Evolutionary conservation across 2,888 invertebrate species (phyloP).

Genomic region (Acanthosepion pharaonis): DNA sequence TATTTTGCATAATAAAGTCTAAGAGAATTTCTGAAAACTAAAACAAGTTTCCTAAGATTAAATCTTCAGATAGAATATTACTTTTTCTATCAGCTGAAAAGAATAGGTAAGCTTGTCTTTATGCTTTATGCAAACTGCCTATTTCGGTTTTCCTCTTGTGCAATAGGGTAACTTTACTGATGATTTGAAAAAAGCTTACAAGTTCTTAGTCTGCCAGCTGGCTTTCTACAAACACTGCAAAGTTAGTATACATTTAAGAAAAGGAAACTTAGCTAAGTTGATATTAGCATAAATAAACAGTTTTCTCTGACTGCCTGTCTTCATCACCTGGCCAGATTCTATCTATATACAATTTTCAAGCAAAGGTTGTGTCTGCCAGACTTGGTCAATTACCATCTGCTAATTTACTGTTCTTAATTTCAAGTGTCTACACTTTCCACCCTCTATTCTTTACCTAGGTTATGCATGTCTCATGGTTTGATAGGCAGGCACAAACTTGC

Average conservation of each 20-base stretch:
- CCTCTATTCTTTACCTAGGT: neutral
- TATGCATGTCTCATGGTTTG: neutral
- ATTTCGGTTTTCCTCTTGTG: neutral
- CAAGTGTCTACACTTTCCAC: neutral
- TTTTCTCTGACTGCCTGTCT: neutral
- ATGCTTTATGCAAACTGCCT: neutral
- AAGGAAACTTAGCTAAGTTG: neutral
- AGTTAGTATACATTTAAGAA: conserved; percentile 18
- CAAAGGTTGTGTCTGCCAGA: neutral
- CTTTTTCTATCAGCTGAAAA: neutral
- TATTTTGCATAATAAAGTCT: neutral
- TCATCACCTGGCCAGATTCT: neutral
- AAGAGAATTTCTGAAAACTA: neutral
- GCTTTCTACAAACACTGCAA: conserved; percentile 10
- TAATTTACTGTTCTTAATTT: neutral
- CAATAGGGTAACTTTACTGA: neutral
- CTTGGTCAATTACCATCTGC: conserved; percentile 33
- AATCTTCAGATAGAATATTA: neutral
- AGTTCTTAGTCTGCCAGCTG: conserved; percentile 12
- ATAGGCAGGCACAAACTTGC: neutral
- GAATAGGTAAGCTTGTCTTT: neutral
- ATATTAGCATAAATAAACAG: neutral
- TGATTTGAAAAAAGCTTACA: neutral
- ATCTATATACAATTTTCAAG: neutral
- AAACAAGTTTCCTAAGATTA: neutral